Evolutionary conservation across 2,797 vertebrate genomes (phyloP).

Genomic region (Siniperca scherzeri): DNA sequence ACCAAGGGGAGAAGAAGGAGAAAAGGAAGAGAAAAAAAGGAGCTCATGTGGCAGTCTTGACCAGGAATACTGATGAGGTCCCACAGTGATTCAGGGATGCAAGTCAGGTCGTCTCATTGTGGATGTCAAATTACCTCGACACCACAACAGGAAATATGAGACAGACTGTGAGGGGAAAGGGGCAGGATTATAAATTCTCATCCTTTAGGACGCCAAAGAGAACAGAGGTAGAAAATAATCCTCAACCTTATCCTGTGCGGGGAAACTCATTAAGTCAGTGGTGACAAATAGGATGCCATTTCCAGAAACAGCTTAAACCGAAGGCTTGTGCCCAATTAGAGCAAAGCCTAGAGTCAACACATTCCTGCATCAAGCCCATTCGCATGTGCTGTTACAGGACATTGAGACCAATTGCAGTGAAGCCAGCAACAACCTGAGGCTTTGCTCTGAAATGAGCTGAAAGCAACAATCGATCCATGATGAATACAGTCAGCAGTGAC

Average conservation of each 20-base stretch:
- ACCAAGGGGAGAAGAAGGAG: conserved; percentile 59
- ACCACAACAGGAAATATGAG: conserved; percentile 74
- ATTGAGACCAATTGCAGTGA: conserved; percentile 39
- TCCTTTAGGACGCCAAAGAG: conserved; percentile 66
- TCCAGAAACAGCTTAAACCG: conserved; percentile 68
- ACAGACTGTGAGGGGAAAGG: conserved; percentile 41
- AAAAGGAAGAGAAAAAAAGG: conserved; percentile 38
- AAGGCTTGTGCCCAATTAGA: conserved; percentile 74
- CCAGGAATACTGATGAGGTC: conserved; percentile 79
- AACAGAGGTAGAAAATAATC: conserved; percentile 78
- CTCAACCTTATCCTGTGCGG: conserved; percentile 66
- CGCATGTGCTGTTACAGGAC: conserved; percentile 47
- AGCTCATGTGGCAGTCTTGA: conserved; percentile 73
- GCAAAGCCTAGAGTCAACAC: conserved; percentile 65
- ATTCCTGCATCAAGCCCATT: conserved; percentile 40
- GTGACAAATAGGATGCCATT: conserved; percentile 78
- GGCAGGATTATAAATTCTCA: conserved; percentile 73
- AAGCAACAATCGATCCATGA: conserved; percentile 47
- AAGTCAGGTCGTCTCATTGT: conserved; percentile 74
- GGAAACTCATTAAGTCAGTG: conserved; percentile 79
- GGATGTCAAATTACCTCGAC: conserved; percentile 79
- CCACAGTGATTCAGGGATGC: conserved; percentile 70
- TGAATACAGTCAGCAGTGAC: conserved; percentile 27
- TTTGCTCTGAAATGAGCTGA: conserved; percentile 11
- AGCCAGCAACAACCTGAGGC: not conserved